Evolutionary conservation across 2,888 invertebrate species (phyloP), one percentile per base, ranked within the genome.

Genomic region (Leucoma salicis): DNA sequence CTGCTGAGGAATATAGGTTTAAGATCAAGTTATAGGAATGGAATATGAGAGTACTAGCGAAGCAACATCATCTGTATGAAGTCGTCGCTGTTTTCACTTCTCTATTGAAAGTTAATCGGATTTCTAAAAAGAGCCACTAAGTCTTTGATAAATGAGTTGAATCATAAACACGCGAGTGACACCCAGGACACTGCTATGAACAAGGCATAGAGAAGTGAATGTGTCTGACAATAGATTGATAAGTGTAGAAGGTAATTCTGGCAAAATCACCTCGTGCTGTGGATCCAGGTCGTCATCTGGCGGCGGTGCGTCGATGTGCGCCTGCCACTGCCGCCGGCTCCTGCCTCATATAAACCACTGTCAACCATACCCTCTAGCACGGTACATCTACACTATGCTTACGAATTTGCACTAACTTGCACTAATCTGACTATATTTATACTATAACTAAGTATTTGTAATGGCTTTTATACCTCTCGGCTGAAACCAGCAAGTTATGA

Each of bases 201-300:
- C 66, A 79, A 79, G 78, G 75, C 75, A 68, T 50, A 75, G 66
- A 82, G 73, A 78, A 74, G 83, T 83, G 83, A 78, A 74, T 71
- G 84, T 82, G 72, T 73, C 66, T 21, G 68, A 74, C 60, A 74
- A 51, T 56, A 67, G 63, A 66, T 66, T 61, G 64, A 67, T 70
- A 74, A 74, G 79, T 82, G 82, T 80, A 79, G 74, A 80, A 83
- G 86, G 87, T 87, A 89, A 86, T 66, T 89, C 87, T 89, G 88
- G 89, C 88, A 87, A 88, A 88, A 86, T 90, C 90, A 90, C 90
- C 90, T 90, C 88, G 75, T 79, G 82, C 65, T 82, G 82, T 66
- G 82, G 82, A 60, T 87, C 86, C 83, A 82, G 58, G 62, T 82
- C 82, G 70, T 86, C 88, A 55, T 88, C 88, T 55, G 77, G 74